These are phyloP conservation scores for Strigops habroptila DNA, from an alignment of 2,113 vertebrate genomes.

Conservation along the genomic window DNA sequence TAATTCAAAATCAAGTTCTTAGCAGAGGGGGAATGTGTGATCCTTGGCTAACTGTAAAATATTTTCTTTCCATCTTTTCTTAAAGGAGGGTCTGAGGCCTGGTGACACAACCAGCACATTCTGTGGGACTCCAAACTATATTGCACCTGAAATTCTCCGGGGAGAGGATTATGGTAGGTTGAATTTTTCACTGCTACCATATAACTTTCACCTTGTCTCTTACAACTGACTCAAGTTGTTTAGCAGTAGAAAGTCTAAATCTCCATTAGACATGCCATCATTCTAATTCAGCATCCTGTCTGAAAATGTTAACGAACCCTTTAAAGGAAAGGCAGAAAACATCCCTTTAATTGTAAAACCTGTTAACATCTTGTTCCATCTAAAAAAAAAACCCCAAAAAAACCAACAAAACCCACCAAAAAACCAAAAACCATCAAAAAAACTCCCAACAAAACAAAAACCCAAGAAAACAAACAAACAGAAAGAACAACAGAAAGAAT, in stretches of 20 bases:
- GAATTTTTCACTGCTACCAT: background rate
- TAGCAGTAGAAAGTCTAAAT: background rate
- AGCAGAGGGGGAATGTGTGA: background rate
- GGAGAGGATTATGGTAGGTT: slow-evolving; percentile 96
- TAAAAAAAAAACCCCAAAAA: background rate
- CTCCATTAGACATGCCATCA: rapidly evolving
- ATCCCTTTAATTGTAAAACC: background rate
- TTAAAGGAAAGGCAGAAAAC: background rate
- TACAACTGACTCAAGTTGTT: background rate
- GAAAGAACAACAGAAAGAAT: background rate
- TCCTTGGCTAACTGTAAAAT: background rate
- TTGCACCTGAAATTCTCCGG: slow-evolving; percentile 95
- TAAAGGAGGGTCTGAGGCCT: slow-evolving; percentile 94
- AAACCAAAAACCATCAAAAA: too few relatives aligned
- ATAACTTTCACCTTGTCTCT: background rate
- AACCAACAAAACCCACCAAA: too few relatives aligned
- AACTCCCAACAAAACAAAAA: background rate
- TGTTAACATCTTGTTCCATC: background rate
- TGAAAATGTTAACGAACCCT: background rate
- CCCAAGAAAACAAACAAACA: background rate
- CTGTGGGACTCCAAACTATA: slow-evolving; percentile 98
- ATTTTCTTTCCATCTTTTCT: background rate
- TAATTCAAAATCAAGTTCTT: background rate
- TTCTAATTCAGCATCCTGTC: background rate
- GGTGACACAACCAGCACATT: slow-evolving; percentile 98